These are phyloP conservation scores for Fistularia commersonii DNA, from an alignment of 2,797 vertebrate genomes.

Conservation along the genomic window DNA sequence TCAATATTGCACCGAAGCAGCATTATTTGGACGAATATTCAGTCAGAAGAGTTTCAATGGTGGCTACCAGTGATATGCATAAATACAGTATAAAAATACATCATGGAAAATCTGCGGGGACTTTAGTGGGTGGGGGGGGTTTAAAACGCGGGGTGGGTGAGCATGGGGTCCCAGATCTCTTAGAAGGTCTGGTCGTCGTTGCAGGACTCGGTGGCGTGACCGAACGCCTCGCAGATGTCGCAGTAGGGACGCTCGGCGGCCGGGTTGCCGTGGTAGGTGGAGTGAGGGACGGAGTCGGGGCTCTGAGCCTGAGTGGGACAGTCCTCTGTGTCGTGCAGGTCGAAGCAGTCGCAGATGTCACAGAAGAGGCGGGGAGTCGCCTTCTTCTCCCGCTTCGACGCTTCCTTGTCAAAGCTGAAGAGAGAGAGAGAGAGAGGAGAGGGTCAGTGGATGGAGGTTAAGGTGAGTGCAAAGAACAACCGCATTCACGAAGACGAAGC, in stretches of 20 bases:
- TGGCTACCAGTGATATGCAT: constrained; percentile 51
- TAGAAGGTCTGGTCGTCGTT: constrained; percentile 96
- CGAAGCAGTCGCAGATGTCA: constrained; percentile 97
- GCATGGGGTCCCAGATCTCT: constrained; percentile 5
- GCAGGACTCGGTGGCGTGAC: constrained; percentile 88
- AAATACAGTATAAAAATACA: constrained; percentile 73
- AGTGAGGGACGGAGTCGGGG: constrained; percentile 87
- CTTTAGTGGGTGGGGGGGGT: no score
- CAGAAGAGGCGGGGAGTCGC: constrained; percentile 88
- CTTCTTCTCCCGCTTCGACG: constrained; percentile 87
- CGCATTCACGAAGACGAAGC: no score
- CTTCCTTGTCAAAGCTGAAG: constrained; percentile 47
- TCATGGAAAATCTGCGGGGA: constrained; percentile 39
- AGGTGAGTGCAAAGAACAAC: background rate
- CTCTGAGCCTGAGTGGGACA: constrained; percentile 93
- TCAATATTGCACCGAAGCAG: constrained; percentile 64
- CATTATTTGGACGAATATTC: constrained; percentile 50
- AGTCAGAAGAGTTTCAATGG: constrained; percentile 14
- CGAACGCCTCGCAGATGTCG: constrained; percentile 94
- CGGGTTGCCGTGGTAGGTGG: constrained; percentile 83
- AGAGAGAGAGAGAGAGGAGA: background rate
- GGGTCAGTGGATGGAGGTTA: background rate
- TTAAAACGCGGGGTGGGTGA: no score
- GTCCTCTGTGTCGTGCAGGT: constrained; percentile 94
- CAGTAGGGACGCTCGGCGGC: constrained; percentile 88